phyloP scores from a whole-genome alignment of 2,888 invertebrate species.

The Seira sanloemensis region DNA sequence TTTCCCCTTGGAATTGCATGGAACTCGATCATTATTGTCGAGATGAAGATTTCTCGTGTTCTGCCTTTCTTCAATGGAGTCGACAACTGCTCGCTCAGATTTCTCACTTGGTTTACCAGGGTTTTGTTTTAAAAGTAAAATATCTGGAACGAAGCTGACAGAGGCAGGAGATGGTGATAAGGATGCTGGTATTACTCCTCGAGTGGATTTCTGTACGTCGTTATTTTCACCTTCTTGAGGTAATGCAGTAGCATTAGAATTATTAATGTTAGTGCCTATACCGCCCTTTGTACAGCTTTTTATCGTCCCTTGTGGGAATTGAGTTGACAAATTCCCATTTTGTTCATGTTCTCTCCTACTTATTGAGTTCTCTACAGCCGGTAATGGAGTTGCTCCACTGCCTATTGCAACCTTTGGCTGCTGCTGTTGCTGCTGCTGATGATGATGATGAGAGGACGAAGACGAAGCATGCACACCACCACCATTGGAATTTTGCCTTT shows the following conservation, averaged over 20 bases:
- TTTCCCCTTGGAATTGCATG: constrained; percentile 7
- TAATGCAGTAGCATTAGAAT: neutral
- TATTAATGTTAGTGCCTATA: constrained; percentile 9
- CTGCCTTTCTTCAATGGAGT: neutral
- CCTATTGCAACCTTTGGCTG: neutral
- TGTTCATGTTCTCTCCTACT: constrained; percentile 21
- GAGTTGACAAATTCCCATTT: constrained; percentile 60
- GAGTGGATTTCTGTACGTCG: constrained; percentile 41
- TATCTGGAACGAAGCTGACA: constrained; percentile 39
- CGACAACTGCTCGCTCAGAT: neutral
- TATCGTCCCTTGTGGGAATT: constrained; percentile 52
- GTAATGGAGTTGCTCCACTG: neutral
- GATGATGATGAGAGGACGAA: constrained; percentile 8
- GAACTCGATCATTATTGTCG: neutral
- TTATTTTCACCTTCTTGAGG: constrained; percentile 50
- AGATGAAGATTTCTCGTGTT: neutral
- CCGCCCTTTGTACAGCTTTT: constrained; percentile 36
- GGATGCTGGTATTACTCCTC: neutral
- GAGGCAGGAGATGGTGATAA: constrained; percentile 1
- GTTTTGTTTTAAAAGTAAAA: constrained; percentile 55
- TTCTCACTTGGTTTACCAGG: neutral
- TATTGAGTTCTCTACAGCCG: neutral
- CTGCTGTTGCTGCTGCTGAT: too few relatives aligned
- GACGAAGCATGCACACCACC: neutral
- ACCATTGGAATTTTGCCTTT: constrained; percentile 28